Evolutionary conservation across 2,888 invertebrate genomes (phyloP), one percentile per base, ranked within the genome.

Genomic region (Acrocera orbiculus): DNA sequence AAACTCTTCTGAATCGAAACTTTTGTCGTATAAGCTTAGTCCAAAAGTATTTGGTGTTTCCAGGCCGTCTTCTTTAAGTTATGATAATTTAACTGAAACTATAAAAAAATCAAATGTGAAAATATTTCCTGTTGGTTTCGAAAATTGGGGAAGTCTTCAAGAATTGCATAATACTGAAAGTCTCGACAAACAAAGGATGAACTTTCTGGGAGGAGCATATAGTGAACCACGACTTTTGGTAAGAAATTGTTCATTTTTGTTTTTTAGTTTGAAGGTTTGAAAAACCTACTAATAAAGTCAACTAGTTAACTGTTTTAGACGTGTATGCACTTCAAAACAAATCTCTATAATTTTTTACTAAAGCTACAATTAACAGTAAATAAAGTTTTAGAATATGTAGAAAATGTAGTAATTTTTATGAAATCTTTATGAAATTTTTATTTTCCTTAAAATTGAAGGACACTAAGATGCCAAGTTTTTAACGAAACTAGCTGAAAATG

Each of bases 211-310:
- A 27, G 65, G 63, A 17, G 65, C 74, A 1, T 68, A 70, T 44
- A 76, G 75, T 54, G 76, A 75, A 54, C 76, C 76, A 0, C 73
- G 75, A 53, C 61, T 76, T 11, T 53, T 72, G 47, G 66, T 62
- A 28, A 57, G 56, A 56, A 4, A 8, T 15, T 24, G 20, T 24
- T 29, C 16, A 3, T 25, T 30, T 34, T 30, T 2, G 9, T 29
- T 29, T n/a, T 11, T 11, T 5, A 4, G 26, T 14, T 4, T 14
- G 6, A n/a, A n/a, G n/a, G n/a, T n/a, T n/a, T n/a, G n/a, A n/a
- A n/a, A n/a, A n/a, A n/a, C n/a, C n/a, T n/a, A n/a, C n/a, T n/a
- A n/a, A n/a, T n/a, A n/a, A n/a, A n/a, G n/a, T n/a, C n/a, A n/a
- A n/a, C n/a, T n/a, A n/a, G n/a, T n/a, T n/a, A n/a, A n/a, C n/a